Conservation (phyloP, 2,888 invertebrate genomes). For the Seira sanloemensis region DNA sequence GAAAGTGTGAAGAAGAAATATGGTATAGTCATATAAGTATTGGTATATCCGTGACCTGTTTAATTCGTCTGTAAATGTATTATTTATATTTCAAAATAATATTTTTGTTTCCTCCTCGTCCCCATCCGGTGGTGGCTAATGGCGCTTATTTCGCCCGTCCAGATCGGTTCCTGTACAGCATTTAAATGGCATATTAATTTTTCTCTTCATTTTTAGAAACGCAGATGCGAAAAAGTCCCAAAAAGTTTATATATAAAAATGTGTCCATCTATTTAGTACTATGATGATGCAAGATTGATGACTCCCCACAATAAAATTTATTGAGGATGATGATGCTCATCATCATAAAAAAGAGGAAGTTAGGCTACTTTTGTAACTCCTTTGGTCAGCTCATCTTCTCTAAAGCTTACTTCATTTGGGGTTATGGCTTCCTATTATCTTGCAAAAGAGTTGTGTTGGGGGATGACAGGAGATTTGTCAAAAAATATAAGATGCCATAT, state of each 20-base stretch:
- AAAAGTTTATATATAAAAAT: background rate
- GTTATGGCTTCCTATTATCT: background rate
- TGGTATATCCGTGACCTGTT: background rate
- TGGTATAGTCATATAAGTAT: no score
- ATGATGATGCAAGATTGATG: background rate
- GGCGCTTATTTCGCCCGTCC: background rate
- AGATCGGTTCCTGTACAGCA: background rate
- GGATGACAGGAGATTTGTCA: conserved; percentile 37
- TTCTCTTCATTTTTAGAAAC: background rate
- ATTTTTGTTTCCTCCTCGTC: background rate
- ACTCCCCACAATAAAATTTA: conserved; percentile 16
- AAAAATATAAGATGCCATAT: conserved; percentile 9
- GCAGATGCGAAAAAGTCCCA: background rate
- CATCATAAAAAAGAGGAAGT: conserved; percentile 20
- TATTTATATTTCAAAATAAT: background rate
- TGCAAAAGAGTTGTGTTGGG: background rate
- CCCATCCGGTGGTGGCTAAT: background rate
- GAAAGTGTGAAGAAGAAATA: no score
- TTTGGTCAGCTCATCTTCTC: background rate
- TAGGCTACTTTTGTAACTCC: background rate
- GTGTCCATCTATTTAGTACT: background rate
- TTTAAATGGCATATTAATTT: background rate
- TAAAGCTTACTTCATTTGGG: background rate
- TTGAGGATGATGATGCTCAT: conserved; percentile 13
- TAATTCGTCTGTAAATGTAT: background rate